A percentile compares a stretch with the other conserved stretches of the same genome.
Conservation (phyloP, 2,888 invertebrate species). For the Venustoraphidia nigricollis region DNA sequence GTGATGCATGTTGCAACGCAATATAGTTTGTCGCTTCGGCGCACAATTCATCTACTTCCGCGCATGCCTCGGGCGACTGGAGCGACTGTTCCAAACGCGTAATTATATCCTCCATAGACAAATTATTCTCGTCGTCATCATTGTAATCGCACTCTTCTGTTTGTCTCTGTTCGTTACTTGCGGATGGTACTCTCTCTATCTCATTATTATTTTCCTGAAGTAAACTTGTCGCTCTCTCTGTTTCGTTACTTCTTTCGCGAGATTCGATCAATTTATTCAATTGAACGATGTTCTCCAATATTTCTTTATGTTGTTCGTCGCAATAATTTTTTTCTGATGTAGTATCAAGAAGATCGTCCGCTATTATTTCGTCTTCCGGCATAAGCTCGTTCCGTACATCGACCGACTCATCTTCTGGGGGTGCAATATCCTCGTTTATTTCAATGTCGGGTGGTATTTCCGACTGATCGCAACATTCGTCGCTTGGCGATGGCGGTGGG, state of each 20-base stretch:
- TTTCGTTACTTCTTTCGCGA: conserved; percentile 16
- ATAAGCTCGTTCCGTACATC: background rate
- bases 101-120: conserved; percentile 40
- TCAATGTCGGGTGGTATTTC: conserved; percentile 1
- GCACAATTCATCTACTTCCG: conserved; percentile 7
- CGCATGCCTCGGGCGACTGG: conserved; percentile 22
- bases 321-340: background rate
- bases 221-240: conserved; percentile 25
- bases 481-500: too few species aligned
- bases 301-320: conserved; percentile 7
- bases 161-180: conserved; percentile 12
- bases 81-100: conserved; percentile 46
- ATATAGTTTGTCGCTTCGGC: conserved; percentile 9
- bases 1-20: conserved; percentile 11
- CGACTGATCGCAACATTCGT: too few species aligned
- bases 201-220: conserved; percentile 19
- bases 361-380: conserved; percentile 8
- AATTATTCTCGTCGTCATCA: conserved; percentile 26
- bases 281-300: conserved; percentile 6
- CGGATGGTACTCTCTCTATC: conserved; percentile 13
- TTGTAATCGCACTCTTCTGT: conserved; percentile 27
- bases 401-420: conserved; percentile 9
- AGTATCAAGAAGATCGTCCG: background rate
- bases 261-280: conserved; percentile 12
- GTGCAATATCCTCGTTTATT: conserved; percentile 6